phyloP scores from a whole-genome alignment of 2,113 vertebrate species.

The Hemiprocne comata region DNA sequence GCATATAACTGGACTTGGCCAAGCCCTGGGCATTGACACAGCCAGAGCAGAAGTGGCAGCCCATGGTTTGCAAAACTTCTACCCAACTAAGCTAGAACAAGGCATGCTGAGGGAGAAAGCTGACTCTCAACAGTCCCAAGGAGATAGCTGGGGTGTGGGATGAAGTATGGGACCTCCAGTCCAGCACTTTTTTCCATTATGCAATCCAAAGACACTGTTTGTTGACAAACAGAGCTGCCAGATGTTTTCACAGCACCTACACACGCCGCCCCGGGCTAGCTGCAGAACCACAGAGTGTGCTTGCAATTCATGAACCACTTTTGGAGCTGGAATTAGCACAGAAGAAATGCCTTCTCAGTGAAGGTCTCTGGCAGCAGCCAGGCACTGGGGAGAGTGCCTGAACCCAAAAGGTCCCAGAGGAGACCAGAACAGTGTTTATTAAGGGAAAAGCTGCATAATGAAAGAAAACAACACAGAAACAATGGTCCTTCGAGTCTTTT shows the following conservation, averaged over 20 bases:
- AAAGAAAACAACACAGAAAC: constrained; percentile 27
- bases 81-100: neutral
- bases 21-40: neutral
- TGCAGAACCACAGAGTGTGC: neutral
- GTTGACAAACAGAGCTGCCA: neutral
- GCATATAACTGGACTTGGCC: neutral
- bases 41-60: neutral
- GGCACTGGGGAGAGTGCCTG: constrained; percentile 22
- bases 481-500: constrained; percentile 39
- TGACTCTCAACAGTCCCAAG: neutral
- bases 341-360: constrained; percentile 8
- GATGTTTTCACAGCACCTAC: neutral
- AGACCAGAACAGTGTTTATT: neutral
- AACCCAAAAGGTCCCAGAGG: neutral
- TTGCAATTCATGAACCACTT: neutral
- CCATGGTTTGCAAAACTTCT: neutral
- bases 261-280: neutral
- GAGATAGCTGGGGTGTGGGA: neutral
- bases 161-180: neutral
- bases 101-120: neutral
- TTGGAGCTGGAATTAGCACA: neutral
- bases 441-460: constrained; percentile 33
- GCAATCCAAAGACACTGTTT: neutral
- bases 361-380: constrained; percentile 39
- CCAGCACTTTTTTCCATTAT: neutral